Evolutionary conservation across 2,888 invertebrate genomes (phyloP), one percentile per base, ranked within the genome.

Genomic region (Pandemis cinnamomeana): DNA sequence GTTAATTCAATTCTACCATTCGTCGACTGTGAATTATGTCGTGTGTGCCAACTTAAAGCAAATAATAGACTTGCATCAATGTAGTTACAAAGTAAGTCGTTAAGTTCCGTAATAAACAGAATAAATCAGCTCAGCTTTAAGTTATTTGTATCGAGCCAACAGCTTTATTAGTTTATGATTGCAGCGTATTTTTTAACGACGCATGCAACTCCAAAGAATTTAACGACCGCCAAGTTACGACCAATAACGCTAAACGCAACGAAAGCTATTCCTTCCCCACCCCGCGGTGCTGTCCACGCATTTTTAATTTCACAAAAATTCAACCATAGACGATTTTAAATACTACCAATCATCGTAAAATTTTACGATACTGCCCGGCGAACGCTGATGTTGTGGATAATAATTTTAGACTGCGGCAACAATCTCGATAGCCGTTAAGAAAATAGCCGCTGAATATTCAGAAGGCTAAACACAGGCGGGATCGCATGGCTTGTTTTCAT

Each of bases 401-500:
- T 85, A 84, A 87, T 86, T 88, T 87, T 86, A 85, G 84, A 88
- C 86, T 86, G 85, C 83, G 81, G 82, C 79, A 83, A 83, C 88
- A 90, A 89, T 88, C 88, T 89, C 83, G 82, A 87, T 87, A 84
- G 85, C 86, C 83, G 88, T 89, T 90, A 91, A 91, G 91, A 91
- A 92, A 90, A 91, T 91, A 90, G 86, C 79, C 82, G 81, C 82
- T 91, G 91, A 92, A 92, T 92, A 92, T 92, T 92, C 90, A 91
- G 83, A 80, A 85, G 87, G 87, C 84, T 87, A 87, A 87, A 86
- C 84, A 86, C 84, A 42, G 80, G 81, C 82, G 80, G 83, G 84
- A 88, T 91, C 85, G 91, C 91, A 91, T 90, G 91, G 89, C 87
- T 88, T 90, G 91, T 92, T 92, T 92, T 92, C 92, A 93, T 92